phyloP scores from a whole-genome alignment of 37 sponge, comb jelly and placozoan genomes.

The Ephydatia muelleri region DNA sequence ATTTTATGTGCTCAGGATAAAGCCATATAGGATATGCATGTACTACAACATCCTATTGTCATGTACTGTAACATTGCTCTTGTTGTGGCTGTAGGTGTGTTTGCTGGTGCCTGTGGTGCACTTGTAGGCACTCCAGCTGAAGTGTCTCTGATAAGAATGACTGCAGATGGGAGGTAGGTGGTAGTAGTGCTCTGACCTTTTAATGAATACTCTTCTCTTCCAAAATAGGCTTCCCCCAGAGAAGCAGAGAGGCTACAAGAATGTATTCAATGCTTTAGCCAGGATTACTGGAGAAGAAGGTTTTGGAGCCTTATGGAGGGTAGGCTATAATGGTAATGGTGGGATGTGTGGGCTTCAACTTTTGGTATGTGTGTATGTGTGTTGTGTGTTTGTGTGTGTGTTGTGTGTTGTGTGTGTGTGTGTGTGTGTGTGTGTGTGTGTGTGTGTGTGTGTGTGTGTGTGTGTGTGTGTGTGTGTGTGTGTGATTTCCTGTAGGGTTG shows the following conservation, averaged over 20 bases:
- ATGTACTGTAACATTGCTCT: background rate
- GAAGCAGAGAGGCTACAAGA: slow-evolving; percentile 42
- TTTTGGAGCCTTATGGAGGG: slow-evolving; percentile 61
- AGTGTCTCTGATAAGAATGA: slow-evolving; percentile 76
- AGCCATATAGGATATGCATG: background rate
- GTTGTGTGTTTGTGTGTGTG: too few relatives aligned
- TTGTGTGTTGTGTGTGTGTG: too few relatives aligned
- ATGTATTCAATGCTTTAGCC: slow-evolving; percentile 53
- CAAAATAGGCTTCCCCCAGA: slow-evolving; percentile 25
- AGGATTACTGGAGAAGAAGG: slow-evolving; percentile 56
- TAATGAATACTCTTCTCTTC: background rate
- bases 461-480: too few relatives aligned
- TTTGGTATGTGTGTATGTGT: too few relatives aligned
- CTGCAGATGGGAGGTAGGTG: slow-evolving; percentile 48
- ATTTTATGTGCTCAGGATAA: too few relatives aligned
- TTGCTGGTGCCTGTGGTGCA: slow-evolving; percentile 66
- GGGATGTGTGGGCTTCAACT: background rate
- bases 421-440: too few relatives aligned
- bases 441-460: too few relatives aligned
- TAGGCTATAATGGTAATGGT: background rate
- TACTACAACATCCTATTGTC: background rate
- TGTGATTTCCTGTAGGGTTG: slow-evolving; percentile 18
- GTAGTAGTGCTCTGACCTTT: too few relatives aligned
- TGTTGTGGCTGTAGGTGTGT: slow-evolving; percentile 32
- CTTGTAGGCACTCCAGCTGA: slow-evolving; percentile 73